A percentile compares a stretch with the other conserved stretches of the same genome.
These are phyloP conservation scores for Zele albiditarsus DNA, from an alignment of 2,888 invertebrate species.

Conservation along the genomic window DNA sequence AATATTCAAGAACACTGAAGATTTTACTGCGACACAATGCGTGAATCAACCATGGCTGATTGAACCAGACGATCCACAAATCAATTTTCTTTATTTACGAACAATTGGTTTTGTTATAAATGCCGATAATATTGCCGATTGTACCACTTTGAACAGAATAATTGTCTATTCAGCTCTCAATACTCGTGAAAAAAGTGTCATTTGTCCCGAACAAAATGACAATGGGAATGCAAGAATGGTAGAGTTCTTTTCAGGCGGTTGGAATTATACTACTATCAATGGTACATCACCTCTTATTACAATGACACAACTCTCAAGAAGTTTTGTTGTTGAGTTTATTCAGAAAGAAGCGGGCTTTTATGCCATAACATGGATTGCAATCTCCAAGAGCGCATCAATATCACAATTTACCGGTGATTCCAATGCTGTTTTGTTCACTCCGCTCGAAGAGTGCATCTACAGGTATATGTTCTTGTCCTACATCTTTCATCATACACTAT, in stretches of 20 bases:
- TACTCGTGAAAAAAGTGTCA: slow-evolving; percentile 77
- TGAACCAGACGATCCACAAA: slow-evolving; percentile 81
- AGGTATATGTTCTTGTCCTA: slow-evolving; percentile 73
- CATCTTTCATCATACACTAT: background rate
- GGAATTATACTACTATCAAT: slow-evolving; percentile 72
- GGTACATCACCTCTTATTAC: slow-evolving; percentile 48
- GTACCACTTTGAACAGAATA: slow-evolving; percentile 82
- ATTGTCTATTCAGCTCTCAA: slow-evolving; percentile 82
- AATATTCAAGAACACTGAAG: slow-evolving; percentile 58
- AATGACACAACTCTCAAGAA: slow-evolving; percentile 76
- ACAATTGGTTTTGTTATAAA: slow-evolving; percentile 79
- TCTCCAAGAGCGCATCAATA: slow-evolving; percentile 79
- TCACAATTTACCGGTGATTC: slow-evolving; percentile 26
- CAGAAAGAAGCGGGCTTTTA: slow-evolving; percentile 84
- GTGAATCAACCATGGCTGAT: slow-evolving; percentile 86
- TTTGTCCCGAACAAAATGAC: slow-evolving; percentile 77
- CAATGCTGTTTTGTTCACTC: slow-evolving; percentile 58
- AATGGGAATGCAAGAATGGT: slow-evolving; percentile 69
- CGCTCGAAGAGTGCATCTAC: slow-evolving; percentile 80
- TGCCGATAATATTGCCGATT: slow-evolving; percentile 72
- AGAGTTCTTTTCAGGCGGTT: slow-evolving; percentile 83
- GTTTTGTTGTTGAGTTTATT: slow-evolving; percentile 84
- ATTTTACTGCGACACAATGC: slow-evolving; percentile 74
- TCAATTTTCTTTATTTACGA: slow-evolving; percentile 82
- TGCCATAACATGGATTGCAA: slow-evolving; percentile 85